Base-by-base conservation (phyloP, 2,797 vertebrate genomes). In the Coreius guichenoti region DNA sequence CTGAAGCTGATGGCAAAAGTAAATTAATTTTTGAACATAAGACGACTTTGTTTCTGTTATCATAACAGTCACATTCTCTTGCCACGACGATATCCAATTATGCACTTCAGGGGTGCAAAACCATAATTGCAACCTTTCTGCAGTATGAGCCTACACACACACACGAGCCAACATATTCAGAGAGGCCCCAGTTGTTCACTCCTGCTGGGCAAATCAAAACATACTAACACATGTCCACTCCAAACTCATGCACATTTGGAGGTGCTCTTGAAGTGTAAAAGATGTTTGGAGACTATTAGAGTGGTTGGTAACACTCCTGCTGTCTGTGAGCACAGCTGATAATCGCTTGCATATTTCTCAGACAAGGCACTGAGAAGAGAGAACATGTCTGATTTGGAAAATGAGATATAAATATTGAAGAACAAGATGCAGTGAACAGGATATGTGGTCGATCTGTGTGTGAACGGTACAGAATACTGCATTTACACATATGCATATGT, bases 131-230 rank as follows among this genome's bases (percentile, higher is more conserved):
- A 58, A 76, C 26, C n/a, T 80, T 43, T 76, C 45, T 73, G 16
- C 49, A 77, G 13, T 70, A 21, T 9, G 33, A 84, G 0, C 16
- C 2, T n/a, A 4, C 39, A 8, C 65, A 36, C 47, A 23, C 29
- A n/a, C 26, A 12, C 58, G 26, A 65, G 39, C 19, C 31, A 45
- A 31, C 26, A 45, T 17, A 23, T 19, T 51, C 11, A 56, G 63
- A 68, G 31, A 69, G 33, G 23, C 29, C 51, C 36, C 39, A 61
- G 76, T 72, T 36, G 43, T 79, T 85, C 29, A 33, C 29, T 73
- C 29, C 76, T 51, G 68, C 83, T 80, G 76, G 21, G 68, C 21
- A 85, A 72, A 85, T 80, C 83, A 56, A 83, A 82, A 80, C 76
- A 73, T 56, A 81, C 51, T 19, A 79, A 63, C 84, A 80, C 87